A percentile compares a stretch with the other conserved stretches of the same genome.
phyloP scores from a whole-genome alignment of 2,113 vertebrate species.

The Gambusia affinis region DNA sequence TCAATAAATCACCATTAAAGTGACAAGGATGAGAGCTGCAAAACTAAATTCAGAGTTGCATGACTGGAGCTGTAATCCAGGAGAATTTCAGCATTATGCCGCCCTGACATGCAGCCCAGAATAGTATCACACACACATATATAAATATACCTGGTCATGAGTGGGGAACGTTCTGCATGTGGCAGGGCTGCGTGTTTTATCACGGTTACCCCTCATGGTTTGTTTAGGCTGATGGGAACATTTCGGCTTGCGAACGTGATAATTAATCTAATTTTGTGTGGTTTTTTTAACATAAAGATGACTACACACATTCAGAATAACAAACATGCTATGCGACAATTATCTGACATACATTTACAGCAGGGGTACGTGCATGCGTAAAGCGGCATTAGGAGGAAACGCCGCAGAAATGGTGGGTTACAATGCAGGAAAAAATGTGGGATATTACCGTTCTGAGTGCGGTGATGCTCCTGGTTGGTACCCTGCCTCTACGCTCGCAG shows the following conservation, averaged over 20 bases:
- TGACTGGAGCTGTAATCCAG: slow-evolving; percentile 10
- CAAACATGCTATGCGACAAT: slow-evolving; percentile 75
- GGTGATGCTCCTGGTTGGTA: slow-evolving; percentile 74
- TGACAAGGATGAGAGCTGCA: slow-evolving; percentile 21
- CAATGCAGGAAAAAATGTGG: slow-evolving; percentile 3
- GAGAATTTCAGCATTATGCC: slow-evolving; percentile 3
- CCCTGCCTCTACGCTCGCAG: slow-evolving; percentile 72
- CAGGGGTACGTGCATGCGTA: slow-evolving; percentile 4
- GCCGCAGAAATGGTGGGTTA: slow-evolving; percentile 32
- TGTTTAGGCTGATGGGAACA: background rate
- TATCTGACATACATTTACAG: slow-evolving; percentile 49
- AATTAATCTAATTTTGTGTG: background rate
- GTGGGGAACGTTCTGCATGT: slow-evolving; percentile 2
- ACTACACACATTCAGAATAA: slow-evolving; percentile 19
- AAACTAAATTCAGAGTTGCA: slow-evolving; percentile 3
- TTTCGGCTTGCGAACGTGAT: background rate
- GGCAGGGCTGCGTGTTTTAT: slow-evolving; percentile 37
- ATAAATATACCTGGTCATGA: slow-evolving; percentile 24
- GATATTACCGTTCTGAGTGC: slow-evolving; percentile 77
- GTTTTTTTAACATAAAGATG: slow-evolving; percentile 17
- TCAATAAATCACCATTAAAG: slow-evolving; percentile 19
- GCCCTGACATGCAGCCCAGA: slow-evolving; percentile 8
- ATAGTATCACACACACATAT: slow-evolving; percentile 8
- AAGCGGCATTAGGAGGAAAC: slow-evolving; percentile 6
- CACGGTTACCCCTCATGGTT: slow-evolving; percentile 31